A percentile compares a stretch with the other conserved stretches of the same genome.
Evolutionary conservation across 2,888 invertebrate genomes (phyloP).

Genomic region (Lasioglossum marginatum): DNA sequence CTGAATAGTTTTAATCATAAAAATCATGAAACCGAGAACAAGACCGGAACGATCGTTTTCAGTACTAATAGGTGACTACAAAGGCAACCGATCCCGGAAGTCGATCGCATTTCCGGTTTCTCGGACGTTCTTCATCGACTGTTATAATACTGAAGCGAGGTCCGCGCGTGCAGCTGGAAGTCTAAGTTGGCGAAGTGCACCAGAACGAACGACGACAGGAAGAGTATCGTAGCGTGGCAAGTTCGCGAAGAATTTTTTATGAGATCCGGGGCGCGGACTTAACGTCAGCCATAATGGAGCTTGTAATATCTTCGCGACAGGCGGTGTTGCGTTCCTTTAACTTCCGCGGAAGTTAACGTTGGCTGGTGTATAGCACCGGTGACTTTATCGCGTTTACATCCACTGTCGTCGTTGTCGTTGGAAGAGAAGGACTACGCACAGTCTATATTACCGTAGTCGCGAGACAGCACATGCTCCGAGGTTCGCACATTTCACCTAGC

Average conservation of each 20-base stretch:
- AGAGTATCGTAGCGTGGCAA: not conserved
- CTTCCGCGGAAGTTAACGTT: slow-evolving; percentile 1
- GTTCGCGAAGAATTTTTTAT: slow-evolving; percentile 5
- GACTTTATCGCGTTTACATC: not conserved
- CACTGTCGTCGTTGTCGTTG: not conserved
- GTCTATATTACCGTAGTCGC: not conserved
- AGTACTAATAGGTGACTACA: not conserved
- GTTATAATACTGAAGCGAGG: not conserved
- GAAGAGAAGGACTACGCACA: not conserved
- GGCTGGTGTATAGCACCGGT: not conserved
- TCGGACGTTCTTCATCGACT: not conserved
- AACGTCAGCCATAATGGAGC: slow-evolving; percentile 7
- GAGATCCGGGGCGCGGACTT: not conserved
- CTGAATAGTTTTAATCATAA: too few relatives aligned
- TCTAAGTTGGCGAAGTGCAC: not conserved
- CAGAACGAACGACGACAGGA: not conserved
- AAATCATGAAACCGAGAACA: not conserved
- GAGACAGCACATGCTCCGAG: not conserved
- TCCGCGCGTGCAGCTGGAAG: not conserved
- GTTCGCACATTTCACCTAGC: not conserved
- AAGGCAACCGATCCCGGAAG: not conserved
- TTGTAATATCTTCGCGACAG: slow-evolving; percentile 15
- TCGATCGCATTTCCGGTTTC: not conserved
- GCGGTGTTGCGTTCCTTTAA: slow-evolving; percentile 10
- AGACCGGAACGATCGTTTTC: not conserved